Conservation (phyloP, 2,113 vertebrate genomes). For the Hassar affinis region DNA sequence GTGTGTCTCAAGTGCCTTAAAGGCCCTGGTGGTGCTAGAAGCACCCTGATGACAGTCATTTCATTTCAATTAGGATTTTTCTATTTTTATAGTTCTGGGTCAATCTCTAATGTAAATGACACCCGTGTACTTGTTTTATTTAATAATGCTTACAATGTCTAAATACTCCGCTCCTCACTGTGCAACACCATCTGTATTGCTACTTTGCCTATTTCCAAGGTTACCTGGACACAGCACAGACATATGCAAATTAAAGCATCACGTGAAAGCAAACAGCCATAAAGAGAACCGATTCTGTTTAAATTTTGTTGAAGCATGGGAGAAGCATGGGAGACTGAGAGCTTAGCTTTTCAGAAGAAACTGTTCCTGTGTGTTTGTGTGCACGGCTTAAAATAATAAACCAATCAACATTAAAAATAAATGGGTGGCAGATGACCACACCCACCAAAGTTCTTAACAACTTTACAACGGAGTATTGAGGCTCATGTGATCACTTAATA, state of each 20-base stretch:
- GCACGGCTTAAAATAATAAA: not conserved
- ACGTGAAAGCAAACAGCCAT: not conserved
- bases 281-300: not conserved
- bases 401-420: not conserved
- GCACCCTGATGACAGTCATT: not conserved
- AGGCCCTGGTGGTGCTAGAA: not conserved
- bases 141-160: not conserved
- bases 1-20: not conserved
- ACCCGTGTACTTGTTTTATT: not conserved
- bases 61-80: not conserved
- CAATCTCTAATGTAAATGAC: not conserved
- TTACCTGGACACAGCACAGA: not conserved
- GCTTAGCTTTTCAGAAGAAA: not conserved
- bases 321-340: not conserved
- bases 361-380: not conserved
- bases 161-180: not conserved
- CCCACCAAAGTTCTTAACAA: not conserved
- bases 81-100: not conserved
- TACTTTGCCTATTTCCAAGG: slow-evolving; percentile 31
- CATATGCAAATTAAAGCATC: not conserved
- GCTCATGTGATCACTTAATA: slow-evolving; percentile 41
- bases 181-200: not conserved
- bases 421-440: not conserved
- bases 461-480: not conserved
- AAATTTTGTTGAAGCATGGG: not conserved